These are phyloP conservation scores for Caerostris darwini DNA, from an alignment of 1,140 invertebrate genomes.

Conservation along the genomic window DNA sequence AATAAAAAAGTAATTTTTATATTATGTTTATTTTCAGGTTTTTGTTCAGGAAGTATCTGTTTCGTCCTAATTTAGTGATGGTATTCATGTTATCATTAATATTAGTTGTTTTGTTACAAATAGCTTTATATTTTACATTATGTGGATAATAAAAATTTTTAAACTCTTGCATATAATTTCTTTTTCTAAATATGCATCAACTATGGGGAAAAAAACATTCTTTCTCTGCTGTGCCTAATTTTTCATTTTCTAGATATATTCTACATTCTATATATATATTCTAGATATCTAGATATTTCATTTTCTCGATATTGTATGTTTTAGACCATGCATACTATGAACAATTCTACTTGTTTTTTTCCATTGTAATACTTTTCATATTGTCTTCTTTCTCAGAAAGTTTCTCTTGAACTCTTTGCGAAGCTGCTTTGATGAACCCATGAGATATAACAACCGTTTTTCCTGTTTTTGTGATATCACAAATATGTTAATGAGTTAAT, in stretches of 20 bases:
- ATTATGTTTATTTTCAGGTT: conserved; percentile 7
- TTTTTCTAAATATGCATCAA: background rate
- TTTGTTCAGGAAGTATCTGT: background rate
- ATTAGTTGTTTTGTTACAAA: background rate
- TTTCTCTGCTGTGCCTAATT: too few species aligned
- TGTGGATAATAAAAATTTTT: conserved; percentile 5
- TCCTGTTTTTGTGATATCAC: too few species aligned
- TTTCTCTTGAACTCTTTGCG: conserved; percentile 8
- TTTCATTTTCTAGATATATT: too few species aligned
- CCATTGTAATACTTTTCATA: background rate
- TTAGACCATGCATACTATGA: too few species aligned
- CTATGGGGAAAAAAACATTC: too few species aligned
- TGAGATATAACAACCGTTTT: too few species aligned
- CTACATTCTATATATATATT: too few species aligned
- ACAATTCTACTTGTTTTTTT: background rate
- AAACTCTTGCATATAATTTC: background rate
- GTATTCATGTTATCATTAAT: background rate
- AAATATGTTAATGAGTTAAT: too few species aligned
- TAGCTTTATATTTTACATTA: background rate
- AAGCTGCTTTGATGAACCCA: too few species aligned
- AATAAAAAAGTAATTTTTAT: background rate
- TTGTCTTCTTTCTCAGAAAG: background rate
- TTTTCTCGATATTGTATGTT: too few species aligned
- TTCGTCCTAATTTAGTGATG: conserved; percentile 4
- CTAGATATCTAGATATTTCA: too few species aligned